A percentile compares a stretch with the other conserved stretches of the same genome.
Conservation (phyloP, 2,888 invertebrate species). For the Hyposoter dolosus region DNA sequence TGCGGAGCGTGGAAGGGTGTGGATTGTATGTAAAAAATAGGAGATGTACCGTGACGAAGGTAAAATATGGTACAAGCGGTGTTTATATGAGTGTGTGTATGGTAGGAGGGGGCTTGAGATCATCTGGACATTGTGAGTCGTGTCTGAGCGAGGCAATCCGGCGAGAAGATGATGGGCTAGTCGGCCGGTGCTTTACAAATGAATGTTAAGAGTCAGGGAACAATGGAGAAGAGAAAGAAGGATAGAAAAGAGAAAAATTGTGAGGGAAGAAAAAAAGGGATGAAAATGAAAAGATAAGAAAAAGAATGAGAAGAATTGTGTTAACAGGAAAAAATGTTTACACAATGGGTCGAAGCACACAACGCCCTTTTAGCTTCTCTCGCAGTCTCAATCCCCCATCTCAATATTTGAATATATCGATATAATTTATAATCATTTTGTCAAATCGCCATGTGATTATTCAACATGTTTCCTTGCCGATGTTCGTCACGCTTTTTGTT, state of each 20-base stretch:
- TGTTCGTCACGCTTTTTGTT: conserved; percentile 18
- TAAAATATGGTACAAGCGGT: conserved; percentile 23
- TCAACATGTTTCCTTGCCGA: conserved; percentile 16
- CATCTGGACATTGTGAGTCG: conserved; percentile 41
- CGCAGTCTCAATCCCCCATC: background rate
- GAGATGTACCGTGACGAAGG: conserved; percentile 57
- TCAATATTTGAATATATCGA: background rate
- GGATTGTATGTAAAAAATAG: background rate
- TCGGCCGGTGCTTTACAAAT: conserved; percentile 68
- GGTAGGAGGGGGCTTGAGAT: conserved; percentile 19
- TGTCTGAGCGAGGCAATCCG: conserved; percentile 55
- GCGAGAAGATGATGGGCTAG: conserved; percentile 78
- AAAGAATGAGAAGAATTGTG: conserved; percentile 71
- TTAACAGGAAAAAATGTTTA: conserved; percentile 73
- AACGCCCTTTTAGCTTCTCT: conserved; percentile 72
- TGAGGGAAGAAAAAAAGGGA: conserved; percentile 38
- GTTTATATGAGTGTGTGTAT: conserved; percentile 21
- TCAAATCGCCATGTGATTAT: conserved; percentile 25
- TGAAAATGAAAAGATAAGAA: conserved; percentile 14
- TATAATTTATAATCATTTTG: background rate
- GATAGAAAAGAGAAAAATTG: conserved; percentile 23
- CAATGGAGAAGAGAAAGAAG: conserved; percentile 75
- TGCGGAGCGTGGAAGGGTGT: background rate
- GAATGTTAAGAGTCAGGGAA: conserved; percentile 81
- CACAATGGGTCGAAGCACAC: conserved; percentile 77